Evolutionary conservation across 2,888 invertebrate species (phyloP).

Genomic region (Acleris emargana): DNA sequence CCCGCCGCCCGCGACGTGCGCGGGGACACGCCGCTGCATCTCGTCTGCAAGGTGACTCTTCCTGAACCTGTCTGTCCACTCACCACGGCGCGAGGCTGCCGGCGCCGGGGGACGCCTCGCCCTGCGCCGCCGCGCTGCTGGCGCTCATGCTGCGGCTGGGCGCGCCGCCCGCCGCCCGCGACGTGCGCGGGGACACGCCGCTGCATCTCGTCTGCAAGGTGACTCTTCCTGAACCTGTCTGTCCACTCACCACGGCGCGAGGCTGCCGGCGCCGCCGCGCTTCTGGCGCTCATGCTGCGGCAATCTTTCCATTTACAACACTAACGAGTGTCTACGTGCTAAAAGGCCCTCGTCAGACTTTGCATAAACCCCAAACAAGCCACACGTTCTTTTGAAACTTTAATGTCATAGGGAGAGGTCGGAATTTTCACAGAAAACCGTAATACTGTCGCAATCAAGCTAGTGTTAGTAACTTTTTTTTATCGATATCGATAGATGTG

Average conservation of each 20-base stretch:
- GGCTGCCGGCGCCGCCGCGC: constrained; percentile 38
- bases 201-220: constrained; percentile 93
- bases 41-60: constrained; percentile 87
- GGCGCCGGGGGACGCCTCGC: too few species aligned
- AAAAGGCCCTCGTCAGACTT: too few species aligned
- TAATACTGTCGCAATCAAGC: too few species aligned
- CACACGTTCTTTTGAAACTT: too few species aligned
- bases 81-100: neutral
- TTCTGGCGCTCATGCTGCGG: constrained; percentile 86
- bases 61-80: too few species aligned
- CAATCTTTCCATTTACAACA: too few species aligned
- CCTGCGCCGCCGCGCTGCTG: constrained; percentile 65
- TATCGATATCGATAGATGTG: too few species aligned
- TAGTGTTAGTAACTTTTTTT: too few species aligned
- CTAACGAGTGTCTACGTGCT: too few species aligned
- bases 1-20: constrained; percentile 91
- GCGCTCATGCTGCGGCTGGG: constrained; percentile 90
- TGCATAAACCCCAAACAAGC: too few species aligned
- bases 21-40: constrained; percentile 94
- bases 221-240: neutral
- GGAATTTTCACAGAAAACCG: too few species aligned
- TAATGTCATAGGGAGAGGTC: too few species aligned
- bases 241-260: neutral
- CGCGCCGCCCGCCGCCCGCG: constrained; percentile 90
- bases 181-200: constrained; percentile 94